These are phyloP conservation scores for Neocrepidodera transversa DNA, from an alignment of 2,888 invertebrate genomes.

Conservation along the genomic window DNA sequence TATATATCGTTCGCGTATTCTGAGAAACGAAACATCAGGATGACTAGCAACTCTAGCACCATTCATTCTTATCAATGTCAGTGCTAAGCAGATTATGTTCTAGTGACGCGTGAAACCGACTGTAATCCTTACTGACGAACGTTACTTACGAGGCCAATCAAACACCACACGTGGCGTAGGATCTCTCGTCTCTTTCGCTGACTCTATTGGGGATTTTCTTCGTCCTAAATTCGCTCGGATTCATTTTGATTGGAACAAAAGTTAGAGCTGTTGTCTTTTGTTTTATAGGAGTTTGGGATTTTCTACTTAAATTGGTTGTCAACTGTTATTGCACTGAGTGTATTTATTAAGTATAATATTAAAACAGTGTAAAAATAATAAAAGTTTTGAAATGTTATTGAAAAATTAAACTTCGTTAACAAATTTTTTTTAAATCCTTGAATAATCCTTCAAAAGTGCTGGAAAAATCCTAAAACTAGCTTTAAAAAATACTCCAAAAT, in stretches of 20 bases:
- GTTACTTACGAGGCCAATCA: constrained; percentile 60
- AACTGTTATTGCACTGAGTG: no score
- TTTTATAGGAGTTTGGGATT: no score
- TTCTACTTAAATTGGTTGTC: no score
- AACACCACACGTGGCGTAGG: constrained; percentile 57
- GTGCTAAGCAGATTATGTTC: constrained; percentile 66
- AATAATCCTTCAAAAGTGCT: no score
- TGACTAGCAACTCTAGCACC: constrained; percentile 58
- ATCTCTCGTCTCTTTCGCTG: constrained; percentile 44
- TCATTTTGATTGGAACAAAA: background rate
- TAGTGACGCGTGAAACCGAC: constrained; percentile 64
- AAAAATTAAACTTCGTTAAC: no score
- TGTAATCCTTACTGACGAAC: constrained; percentile 61
- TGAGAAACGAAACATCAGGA: constrained; percentile 35
- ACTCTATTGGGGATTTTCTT: constrained; percentile 47
- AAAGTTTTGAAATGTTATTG: no score
- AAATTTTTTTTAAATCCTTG: no score
- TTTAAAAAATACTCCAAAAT: no score
- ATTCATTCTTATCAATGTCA: constrained; percentile 70
- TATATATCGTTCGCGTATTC: constrained; percentile 14
- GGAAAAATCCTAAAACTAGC: no score
- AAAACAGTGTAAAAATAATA: no score
- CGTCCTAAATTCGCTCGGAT: background rate
- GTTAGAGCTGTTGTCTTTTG: no score
- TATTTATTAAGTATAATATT: no score